A percentile compares a stretch with the other conserved stretches of the same genome.
These are phyloP conservation scores for Ovis canadensis DNA, from an alignment of 2,113 vertebrate species.

Conservation along the genomic window DNA sequence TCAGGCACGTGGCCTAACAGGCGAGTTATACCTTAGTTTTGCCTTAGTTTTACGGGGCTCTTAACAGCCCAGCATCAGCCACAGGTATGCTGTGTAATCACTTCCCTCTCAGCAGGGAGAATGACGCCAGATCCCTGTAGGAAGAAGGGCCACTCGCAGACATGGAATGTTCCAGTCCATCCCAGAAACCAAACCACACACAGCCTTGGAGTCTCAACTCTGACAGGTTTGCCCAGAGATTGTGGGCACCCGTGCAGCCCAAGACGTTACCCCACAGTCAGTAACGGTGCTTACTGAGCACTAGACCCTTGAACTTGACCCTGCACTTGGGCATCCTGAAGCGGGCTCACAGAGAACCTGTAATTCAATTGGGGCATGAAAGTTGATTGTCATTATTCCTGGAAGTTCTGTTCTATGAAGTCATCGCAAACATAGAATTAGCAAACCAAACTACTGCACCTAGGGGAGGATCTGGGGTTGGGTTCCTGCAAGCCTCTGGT, in stretches of 20 bases:
- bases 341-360: accelerated
- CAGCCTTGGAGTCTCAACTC: neutral
- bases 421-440: accelerated
- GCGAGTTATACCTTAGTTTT: accelerated
- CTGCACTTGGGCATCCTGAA: neutral
- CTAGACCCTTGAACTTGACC: accelerated
- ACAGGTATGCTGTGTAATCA: neutral
- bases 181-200: neutral
- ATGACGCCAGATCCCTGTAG: neutral
- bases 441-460: neutral
- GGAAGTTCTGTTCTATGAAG: neutral
- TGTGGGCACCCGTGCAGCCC: accelerated
- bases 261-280: accelerated
- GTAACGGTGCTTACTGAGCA: accelerated
- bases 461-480: neutral
- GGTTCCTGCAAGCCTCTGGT: neutral
- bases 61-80: neutral
- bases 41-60: neutral
- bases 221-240: neutral
- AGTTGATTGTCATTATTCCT: neutral
- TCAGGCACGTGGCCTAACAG: neutral
- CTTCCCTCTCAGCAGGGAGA: neutral
- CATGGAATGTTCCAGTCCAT: neutral
- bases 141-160: neutral
- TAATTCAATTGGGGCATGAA: accelerated